Percentiles rank a stretch among this genome's conserved stretches.
Conservation (phyloP, 2,888 invertebrate genomes). For the Brachyopa scutellaris region DNA sequence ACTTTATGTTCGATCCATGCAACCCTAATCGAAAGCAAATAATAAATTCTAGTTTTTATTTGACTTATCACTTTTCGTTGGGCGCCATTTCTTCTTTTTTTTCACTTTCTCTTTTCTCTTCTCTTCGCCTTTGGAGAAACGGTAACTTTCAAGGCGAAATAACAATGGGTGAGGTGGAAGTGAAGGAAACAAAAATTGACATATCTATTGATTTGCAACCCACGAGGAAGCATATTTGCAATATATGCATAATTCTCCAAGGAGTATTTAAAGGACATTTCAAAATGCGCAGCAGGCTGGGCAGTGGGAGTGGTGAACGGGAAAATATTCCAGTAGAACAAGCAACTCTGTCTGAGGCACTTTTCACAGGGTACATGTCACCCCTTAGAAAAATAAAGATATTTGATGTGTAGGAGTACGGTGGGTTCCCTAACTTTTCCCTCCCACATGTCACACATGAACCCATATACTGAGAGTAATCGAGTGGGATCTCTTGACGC, state of each 20-base stretch:
- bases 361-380: constrained; percentile 4
- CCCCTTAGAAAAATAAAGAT: background rate
- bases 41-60: constrained; percentile 61
- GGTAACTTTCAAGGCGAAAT: too few species aligned
- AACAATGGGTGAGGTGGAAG: too few species aligned
- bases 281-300: constrained; percentile 22
- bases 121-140: background rate
- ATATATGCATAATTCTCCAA: constrained; percentile 67
- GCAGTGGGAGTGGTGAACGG: too few species aligned
- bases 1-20: background rate
- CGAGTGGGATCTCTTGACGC: background rate
- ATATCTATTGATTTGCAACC: constrained; percentile 52
- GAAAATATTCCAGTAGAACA: background rate
- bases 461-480: constrained; percentile 14
- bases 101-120: constrained; percentile 9
- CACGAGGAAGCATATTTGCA: constrained; percentile 68
- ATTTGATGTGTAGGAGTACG: too few species aligned
- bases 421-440: background rate
- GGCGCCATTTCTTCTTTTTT: constrained; percentile 33
- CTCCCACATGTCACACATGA: background rate
- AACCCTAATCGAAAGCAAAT: constrained; percentile 67
- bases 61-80: constrained; percentile 64
- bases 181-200: constrained; percentile 39
- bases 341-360: background rate
- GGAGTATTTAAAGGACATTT: constrained; percentile 44